A percentile compares a stretch with the other conserved stretches of the same genome.
phyloP scores from a whole-genome alignment of 1,140 invertebrate species.

The Cydia pomonella region DNA sequence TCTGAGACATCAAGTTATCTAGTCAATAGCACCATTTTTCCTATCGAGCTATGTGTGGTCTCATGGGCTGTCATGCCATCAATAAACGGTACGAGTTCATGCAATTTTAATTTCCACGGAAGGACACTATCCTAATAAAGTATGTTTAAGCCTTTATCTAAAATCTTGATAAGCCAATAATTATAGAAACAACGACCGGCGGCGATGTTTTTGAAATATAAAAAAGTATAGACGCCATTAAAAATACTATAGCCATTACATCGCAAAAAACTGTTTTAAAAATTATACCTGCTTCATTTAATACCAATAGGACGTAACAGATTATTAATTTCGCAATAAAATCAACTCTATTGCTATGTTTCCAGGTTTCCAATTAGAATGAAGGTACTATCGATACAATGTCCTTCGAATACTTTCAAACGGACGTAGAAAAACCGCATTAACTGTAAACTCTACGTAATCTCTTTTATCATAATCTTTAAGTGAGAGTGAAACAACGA shows the following conservation, averaged over 20 bases:
- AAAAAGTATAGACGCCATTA: constrained; percentile 61
- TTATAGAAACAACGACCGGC: constrained; percentile 61
- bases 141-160: constrained; percentile 65
- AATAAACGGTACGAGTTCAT: neutral
- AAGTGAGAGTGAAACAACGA: constrained; percentile 50
- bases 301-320: constrained; percentile 42
- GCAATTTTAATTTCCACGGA: constrained; percentile 46
- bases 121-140: constrained; percentile 54
- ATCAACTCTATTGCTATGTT: constrained; percentile 35
- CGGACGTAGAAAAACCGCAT: constrained; percentile 69
- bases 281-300: constrained; percentile 52
- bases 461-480: constrained; percentile 63
- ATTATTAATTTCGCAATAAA: constrained; percentile 29
- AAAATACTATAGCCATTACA: constrained; percentile 59
- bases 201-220: constrained; percentile 64
- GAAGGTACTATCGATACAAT: constrained; percentile 35
- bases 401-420: constrained; percentile 53
- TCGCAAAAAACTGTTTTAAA: constrained; percentile 67
- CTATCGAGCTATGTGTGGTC: constrained; percentile 10
- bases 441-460: constrained; percentile 71
- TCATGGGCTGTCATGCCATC: neutral
- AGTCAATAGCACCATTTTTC: neutral
- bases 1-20: neutral
- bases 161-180: constrained; percentile 69
- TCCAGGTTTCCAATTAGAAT: constrained; percentile 41